Base-by-base conservation (phyloP, 2,113 vertebrate genomes). In the Poecilia latipinna region DNA sequence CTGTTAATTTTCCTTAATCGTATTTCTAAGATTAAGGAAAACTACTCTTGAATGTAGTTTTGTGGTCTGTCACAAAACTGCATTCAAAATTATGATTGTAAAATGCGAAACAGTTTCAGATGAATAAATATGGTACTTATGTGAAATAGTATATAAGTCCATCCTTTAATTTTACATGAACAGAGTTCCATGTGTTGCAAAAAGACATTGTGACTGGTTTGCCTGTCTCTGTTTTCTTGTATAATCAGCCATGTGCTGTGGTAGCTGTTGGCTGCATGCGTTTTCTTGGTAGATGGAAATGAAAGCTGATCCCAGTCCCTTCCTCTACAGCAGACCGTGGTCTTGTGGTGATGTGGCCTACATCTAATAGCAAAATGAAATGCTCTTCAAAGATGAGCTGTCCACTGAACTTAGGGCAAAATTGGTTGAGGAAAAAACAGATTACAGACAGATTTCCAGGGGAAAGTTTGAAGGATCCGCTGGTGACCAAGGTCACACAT, bases 241-340 rank as follows among this genome's bases (percentile, higher is more conserved):
- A 24, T 61, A 57, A 31, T 68, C 63, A 76, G 72, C 11, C 8
- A 19, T 13, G 37, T 29, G 60, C 72, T 31, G 26, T 29, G 33
- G 71, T 61, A 61, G 74, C 66, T 63, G 82, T 51, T 71, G 68
- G 75, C 68, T 86, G 72, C 19, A 60, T 65, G 62, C 65, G 26
- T 75, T 65, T 67, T 83, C n/a, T 75, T 74, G 29, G 57, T 65
- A 61, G 73, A 69, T 77, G 68, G 51, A 82, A 71, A 86, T 89
- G 71, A 86, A 83, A 83, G 77, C 57, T 32, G 75, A 81, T 72
- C 78, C 33, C 61, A 3, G 57, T 71, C 54, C 39, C 29, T 67
- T 65, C 24, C 48, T 26, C 68, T 62, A 35, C 64, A 79, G 63
- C 6, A 76, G 61, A 82, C 51, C 79, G 54, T 8, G 44, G 76